Base-by-base conservation (phyloP, 2,113 vertebrate species). In the Holacanthus passer region DNA sequence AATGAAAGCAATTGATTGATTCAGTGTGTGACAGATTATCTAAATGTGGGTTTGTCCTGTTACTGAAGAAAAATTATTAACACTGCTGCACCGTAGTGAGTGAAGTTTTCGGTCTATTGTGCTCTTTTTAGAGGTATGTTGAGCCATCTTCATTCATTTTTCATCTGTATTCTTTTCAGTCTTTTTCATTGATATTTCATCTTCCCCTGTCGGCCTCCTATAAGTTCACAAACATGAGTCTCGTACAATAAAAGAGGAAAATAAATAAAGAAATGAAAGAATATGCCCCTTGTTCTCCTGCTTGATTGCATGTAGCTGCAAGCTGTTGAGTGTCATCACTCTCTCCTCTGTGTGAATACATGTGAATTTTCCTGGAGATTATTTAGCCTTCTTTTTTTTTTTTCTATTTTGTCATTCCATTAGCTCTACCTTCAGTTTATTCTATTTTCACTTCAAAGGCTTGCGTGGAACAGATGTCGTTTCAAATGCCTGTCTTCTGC, bases 361-460 rank as follows among this genome's bases (percentile, higher is more conserved):
- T 82, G 77, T 86, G 82, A 88, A 85, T 90, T 86, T 91, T 93
- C 82, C 85, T 88, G 73, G 74, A 91, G 88, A 93, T 92, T 90
- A 89, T 94, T 91, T 88, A 84, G 87, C 87, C 67, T 78, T 80
- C 77, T 80, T 53, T 76, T 35, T n/a, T 82, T 84, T 85, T 87
- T 81, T 75, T 13, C 53, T 73, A 31, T 85, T 89, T 87, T 91
- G 88, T 92, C 87, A 88, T 94, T 94, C 88, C 89, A 94, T 93
- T 93, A 91, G 86, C 87, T 89, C 79, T 81, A 85, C 84, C 80
- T 90, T 88, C 90, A 88, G 83, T 94, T 93, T 92, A 92, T 94
- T 94, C 91, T 91, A 79, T 92, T 88, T 89, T 93, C 91, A 93
- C 92, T 92, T 94, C 93, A 94, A 94, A 95, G 93, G 87, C 81